Conservation (phyloP, 2,888 invertebrate species). For the Seladonia tumulorum region DNA sequence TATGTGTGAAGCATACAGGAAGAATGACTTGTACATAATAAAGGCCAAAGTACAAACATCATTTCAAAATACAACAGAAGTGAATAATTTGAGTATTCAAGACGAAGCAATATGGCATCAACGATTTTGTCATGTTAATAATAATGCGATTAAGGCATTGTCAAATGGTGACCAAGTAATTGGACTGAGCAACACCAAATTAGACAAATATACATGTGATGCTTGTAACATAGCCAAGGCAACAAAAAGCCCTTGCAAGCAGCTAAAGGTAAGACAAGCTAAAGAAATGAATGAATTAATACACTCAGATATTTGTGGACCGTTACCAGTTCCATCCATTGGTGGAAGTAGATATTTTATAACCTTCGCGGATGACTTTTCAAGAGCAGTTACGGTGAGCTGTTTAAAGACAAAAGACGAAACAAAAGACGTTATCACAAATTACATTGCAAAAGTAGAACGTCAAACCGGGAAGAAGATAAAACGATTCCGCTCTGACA, state of each 20-base stretch:
- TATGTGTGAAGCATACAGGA: conserved; percentile 18
- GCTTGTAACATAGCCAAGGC: neutral
- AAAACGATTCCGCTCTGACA: neutral
- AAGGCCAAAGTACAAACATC: conserved; percentile 5
- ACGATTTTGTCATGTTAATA: conserved; percentile 29
- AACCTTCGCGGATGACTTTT: neutral
- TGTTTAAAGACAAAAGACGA: neutral
- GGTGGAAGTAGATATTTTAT: conserved; percentile 15
- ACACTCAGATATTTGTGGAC: neutral
- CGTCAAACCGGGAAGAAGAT: neutral
- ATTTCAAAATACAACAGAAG: neutral
- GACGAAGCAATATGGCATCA: conserved; percentile 27
- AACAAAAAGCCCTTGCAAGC: neutral
- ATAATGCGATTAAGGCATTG: conserved; percentile 6
- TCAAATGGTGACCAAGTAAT: neutral
- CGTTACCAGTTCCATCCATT: neutral
- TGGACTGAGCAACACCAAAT: neutral
- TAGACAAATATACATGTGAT: neutral
- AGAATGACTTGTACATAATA: conserved; percentile 31
- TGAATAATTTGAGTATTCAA: neutral
- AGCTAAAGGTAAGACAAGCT: conserved; percentile 9
- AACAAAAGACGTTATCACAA: neutral
- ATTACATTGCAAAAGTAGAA: neutral
- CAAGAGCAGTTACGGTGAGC: neutral
- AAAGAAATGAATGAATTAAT: conserved; percentile 11